Percentiles rank a stretch among this genome's conserved stretches.
These are phyloP conservation scores for Ennomos fuscantarius DNA, from an alignment of 2,888 invertebrate species.

Conservation along the genomic window DNA sequence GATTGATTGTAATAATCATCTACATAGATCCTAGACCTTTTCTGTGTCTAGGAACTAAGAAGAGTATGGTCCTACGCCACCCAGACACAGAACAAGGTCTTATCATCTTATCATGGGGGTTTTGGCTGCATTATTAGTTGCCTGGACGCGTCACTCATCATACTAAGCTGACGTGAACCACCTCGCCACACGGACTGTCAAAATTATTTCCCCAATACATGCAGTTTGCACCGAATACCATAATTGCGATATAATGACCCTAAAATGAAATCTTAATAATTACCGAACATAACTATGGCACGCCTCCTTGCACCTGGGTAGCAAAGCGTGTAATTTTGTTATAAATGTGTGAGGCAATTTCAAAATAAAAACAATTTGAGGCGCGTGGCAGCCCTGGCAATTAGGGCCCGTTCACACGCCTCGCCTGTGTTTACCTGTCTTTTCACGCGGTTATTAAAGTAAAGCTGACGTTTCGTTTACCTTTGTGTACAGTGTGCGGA, in stretches of 20 bases:
- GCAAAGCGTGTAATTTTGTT: slow-evolving; percentile 65
- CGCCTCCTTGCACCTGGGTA: slow-evolving; percentile 46
- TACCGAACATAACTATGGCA: slow-evolving; percentile 31
- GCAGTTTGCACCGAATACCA: slow-evolving; percentile 16
- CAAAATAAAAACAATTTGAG: slow-evolving; percentile 67
- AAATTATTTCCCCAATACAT: not conserved
- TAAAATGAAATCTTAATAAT: slow-evolving; percentile 23
- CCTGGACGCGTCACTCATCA: no score
- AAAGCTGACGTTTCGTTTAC: slow-evolving; percentile 38
- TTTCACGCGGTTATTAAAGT: slow-evolving; percentile 40
- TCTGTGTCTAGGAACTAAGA: no score
- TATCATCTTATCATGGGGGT: no score
- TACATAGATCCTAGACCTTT: no score
- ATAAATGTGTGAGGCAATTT: slow-evolving; percentile 57
- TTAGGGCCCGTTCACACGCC: slow-evolving; percentile 57
- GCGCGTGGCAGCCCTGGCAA: slow-evolving; percentile 68
- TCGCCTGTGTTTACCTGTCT: slow-evolving; percentile 52
- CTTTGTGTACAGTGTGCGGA: slow-evolving; percentile 33
- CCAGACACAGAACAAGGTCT: no score
- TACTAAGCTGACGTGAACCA: no score
- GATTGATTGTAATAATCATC: no score
- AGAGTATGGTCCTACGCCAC: no score
- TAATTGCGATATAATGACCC: slow-evolving; percentile 20
- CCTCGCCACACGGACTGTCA: no score
- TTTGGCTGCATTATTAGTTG: no score